Evolutionary conservation across 2,797 vertebrate species (phyloP), one percentile per base, ranked within the genome.

Genomic region (Poeciliopsis presidionis): DNA sequence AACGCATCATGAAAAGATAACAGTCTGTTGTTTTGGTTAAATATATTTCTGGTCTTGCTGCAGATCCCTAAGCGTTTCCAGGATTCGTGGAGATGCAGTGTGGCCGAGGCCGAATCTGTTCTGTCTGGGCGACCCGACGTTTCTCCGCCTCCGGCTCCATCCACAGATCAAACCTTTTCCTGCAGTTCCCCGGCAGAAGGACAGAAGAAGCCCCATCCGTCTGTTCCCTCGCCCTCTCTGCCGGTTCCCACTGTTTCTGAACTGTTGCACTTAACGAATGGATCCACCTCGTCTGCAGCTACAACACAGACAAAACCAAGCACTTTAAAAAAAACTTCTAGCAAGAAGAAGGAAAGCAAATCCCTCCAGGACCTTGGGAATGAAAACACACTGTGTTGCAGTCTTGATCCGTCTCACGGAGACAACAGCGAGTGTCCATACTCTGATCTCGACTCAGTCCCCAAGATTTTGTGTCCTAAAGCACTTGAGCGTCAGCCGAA

Each of bases 11-110:
- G 7, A 20, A 39, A 12, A 74, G 13, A 22, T 16, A 74, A 69
- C 43, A 72, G 63, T 72, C 73, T 20, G 7, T 63, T 75, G 4
- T 0, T 83, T 43, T 78, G 2, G 78, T 16, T 79, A 25, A 83
- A 39, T 8, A 73, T 4, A 84, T 75, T 85, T 30, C 41, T 81
- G 75, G 7, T 79, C n/a, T 91, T 59, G 78, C 91, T 83, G 81
- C 82, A 99, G 98, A 97, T 99, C 92, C 95, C 97, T 74, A 97
- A 98, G 78, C 97, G 96, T 79, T 98, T 96, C 90, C 93, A 96
- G 89, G 95, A 95, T 78, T 96, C 97, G 70, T 99, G 98, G 98
- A 96, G 96, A 91, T 94, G 94, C 81, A 97, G 98, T 75, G 96
- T 99, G 83, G 94, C 93, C 79, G 96, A 97, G 89, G 97, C 98